Evolutionary conservation across 2,888 invertebrate species (phyloP).

Genomic region (Paralinhomoeus sp.): DNA sequence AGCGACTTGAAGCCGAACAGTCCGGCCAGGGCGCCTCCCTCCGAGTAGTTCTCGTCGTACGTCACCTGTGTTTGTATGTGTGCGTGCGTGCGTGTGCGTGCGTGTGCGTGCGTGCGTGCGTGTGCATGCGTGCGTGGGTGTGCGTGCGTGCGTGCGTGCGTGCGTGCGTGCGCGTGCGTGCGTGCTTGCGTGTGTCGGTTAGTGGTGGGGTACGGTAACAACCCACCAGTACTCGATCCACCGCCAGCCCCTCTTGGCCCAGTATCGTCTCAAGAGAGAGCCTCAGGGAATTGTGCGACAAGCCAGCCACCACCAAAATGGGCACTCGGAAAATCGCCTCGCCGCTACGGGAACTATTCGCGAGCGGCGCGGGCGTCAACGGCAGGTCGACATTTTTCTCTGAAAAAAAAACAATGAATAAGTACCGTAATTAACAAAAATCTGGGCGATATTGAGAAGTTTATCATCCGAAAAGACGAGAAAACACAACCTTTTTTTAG

Average conservation of each 20-base stretch:
- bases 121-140: too few relatives aligned
- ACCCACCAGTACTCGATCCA: constrained; percentile 29
- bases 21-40: constrained; percentile 26
- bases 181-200: too few relatives aligned
- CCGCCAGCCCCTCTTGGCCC: constrained; percentile 34
- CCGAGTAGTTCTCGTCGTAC: constrained; percentile 25
- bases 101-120: constrained; percentile 7
- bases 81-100: too few relatives aligned
- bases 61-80: constrained; percentile 4
- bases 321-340: constrained; percentile 29
- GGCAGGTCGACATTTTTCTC: constrained; percentile 26
- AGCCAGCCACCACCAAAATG: constrained; percentile 29
- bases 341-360: constrained; percentile 21
- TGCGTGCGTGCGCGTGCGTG: too few relatives aligned
- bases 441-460: neutral
- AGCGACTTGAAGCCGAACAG: constrained; percentile 27
- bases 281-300: constrained; percentile 25
- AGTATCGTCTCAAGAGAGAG: constrained; percentile 32
- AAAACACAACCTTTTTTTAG: too few relatives aligned
- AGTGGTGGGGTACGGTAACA: neutral
- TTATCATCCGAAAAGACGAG: too few relatives aligned
- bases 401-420: too few relatives aligned
- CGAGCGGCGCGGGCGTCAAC: constrained; percentile 24
- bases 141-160: too few relatives aligned
- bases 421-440: neutral